phyloP scores from a whole-genome alignment of 2,113 vertebrate species.

The Poeciliopsis occidentalis region DNA sequence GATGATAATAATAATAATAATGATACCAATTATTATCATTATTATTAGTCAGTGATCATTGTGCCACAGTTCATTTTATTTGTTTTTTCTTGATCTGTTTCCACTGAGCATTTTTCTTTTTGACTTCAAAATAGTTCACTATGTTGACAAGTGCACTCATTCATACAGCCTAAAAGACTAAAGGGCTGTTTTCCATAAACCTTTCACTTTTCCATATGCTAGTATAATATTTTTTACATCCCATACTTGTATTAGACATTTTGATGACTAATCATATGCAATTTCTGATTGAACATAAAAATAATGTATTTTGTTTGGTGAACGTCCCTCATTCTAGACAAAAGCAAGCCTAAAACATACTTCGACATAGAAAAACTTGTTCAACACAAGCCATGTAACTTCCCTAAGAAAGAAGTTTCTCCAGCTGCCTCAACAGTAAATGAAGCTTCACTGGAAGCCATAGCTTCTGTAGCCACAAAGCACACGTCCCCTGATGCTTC shows the following conservation, averaged over 20 bases:
- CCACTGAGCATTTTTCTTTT: neutral
- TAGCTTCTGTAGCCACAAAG: constrained; percentile 1
- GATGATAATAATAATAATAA: too few relatives aligned
- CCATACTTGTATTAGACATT: neutral
- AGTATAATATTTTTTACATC: too few relatives aligned
- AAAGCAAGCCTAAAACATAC: constrained; percentile 67
- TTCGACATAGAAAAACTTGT: constrained; percentile 77
- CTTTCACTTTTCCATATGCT: too few relatives aligned
- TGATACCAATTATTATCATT: too few relatives aligned
- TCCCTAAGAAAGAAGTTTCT: constrained; percentile 53
- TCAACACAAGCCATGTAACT: constrained; percentile 65
- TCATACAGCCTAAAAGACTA: neutral
- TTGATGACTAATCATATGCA: neutral
- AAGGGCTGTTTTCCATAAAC: too few relatives aligned
- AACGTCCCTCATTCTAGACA: constrained; percentile 65
- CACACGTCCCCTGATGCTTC: neutral
- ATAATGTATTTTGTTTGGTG: constrained; percentile 60
- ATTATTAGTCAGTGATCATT: constrained; percentile 3
- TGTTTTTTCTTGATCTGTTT: neutral
- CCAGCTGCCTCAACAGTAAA: constrained; percentile 1
- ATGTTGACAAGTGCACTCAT: neutral
- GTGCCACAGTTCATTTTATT: constrained; percentile 21
- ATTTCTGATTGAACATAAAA: constrained; percentile 1
- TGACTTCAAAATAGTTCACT: neutral
- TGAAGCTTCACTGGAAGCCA: constrained; percentile 13